A percentile compares a stretch with the other conserved stretches of the same genome.
phyloP scores from a whole-genome alignment of 2,888 invertebrate species.

The Incurvaria masculella region DNA sequence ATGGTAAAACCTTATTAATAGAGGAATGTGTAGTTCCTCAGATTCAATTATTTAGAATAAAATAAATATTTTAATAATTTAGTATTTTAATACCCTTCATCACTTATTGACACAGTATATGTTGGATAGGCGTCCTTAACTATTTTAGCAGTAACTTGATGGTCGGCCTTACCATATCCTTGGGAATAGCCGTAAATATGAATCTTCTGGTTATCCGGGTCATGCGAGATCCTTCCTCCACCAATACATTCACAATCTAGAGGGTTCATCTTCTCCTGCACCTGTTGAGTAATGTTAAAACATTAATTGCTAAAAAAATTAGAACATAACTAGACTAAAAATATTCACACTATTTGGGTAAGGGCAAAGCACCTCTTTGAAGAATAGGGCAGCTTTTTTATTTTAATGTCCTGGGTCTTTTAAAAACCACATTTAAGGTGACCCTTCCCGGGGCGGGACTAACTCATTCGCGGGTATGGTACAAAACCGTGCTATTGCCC shows the following conservation, averaged over 20 bases:
- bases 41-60: no score
- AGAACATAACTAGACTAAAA: not conserved
- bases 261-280: conserved; percentile 39
- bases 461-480: no score
- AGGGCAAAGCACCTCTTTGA: not conserved
- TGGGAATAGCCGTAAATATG: conserved; percentile 92
- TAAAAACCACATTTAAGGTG: not conserved
- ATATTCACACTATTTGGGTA: not conserved
- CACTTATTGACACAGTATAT: conserved; percentile 76
- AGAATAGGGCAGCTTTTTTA: conserved; percentile 10
- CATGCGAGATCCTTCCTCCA: conserved; percentile 89
- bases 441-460: no score
- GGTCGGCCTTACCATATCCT: conserved; percentile 90
- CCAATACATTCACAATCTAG: conserved; percentile 82
- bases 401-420: no score
- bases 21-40: no score
- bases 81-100: conserved; percentile 74
- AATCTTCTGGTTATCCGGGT: conserved; percentile 70
- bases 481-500: no score
- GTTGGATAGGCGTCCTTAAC: conserved; percentile 70
- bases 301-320: no score
- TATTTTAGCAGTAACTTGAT: conserved; percentile 70
- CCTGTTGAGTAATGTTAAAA: conserved; percentile 23
- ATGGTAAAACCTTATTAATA: not conserved
- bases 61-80: no score